Base-by-base conservation (phyloP, 2,797 vertebrate species). In the Cossypha dichroa region DNA sequence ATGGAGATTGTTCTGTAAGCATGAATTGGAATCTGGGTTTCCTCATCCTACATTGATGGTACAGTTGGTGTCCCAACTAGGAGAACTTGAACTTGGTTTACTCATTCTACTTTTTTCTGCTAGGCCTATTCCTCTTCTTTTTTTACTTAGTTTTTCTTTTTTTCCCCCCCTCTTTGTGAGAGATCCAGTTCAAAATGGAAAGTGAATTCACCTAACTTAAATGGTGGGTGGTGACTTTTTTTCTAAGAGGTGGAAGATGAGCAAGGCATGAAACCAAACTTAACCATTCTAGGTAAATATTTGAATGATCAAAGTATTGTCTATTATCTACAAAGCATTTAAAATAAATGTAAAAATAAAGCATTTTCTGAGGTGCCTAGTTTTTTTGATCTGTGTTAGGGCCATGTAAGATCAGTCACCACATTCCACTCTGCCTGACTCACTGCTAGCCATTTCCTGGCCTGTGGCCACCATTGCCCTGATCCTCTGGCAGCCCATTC, bases 111-210 rank as follows among this genome's bases (percentile, higher is more conserved):
- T 38, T 56, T 67, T 60, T 62, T 38, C 33, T 75, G 4, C 33
- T 76, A n/a, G 18, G 41, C 3, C 5, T 38, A 21, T 46, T 46
- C 9, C 1, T 51, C 10, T 33, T 33, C 8, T 3, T 64, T 56
- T 69, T 26, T 26, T 1, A 1, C 1, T 25, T 2, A 12, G 3
- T 13, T 54, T 11, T 34, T 14, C 2, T 21, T 15, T 3, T 1
- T 5, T 28, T 49, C 28, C 28, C 10, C 6, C 25, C 14, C 2
- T 41, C 11, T 36, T 16, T 43, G 5, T 5, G 6, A 46, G 16
- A 51, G 3, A 21, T 3, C 3, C 5, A 8, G 20, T 67, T 75
- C 15, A 45, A 88, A 82, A 51, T 43, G 5, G 5, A 45, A 69
- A 74, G 18, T 62, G 10, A 78, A 88, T 85, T 82, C 12, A 38